phyloP scores from a whole-genome alignment of 2,888 invertebrate genomes.

The Drosophila austrosaltans region DNA sequence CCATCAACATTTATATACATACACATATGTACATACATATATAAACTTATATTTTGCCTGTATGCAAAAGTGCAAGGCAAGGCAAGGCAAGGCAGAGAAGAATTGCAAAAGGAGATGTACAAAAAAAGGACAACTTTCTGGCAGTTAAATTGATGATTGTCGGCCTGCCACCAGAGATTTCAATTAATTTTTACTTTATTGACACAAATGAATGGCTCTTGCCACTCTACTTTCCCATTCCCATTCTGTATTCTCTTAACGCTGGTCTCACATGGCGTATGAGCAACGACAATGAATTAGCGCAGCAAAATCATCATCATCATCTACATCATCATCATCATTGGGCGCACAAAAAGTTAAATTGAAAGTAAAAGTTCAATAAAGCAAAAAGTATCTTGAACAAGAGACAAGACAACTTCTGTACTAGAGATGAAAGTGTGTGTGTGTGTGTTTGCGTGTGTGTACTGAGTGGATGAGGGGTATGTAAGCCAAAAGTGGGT shows the following conservation, averaged over 20 bases:
- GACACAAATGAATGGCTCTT: constrained; percentile 53
- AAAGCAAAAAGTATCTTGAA: constrained; percentile 62
- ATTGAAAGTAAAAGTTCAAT: constrained; percentile 79
- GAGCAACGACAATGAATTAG: constrained; percentile 67
- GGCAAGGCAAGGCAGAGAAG: not conserved
- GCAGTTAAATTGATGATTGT: constrained; percentile 72
- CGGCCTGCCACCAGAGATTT: constrained; percentile 61
- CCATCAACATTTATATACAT: constrained; percentile 57
- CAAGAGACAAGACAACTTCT: constrained; percentile 31
- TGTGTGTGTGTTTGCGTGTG: not conserved
- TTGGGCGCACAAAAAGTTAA: constrained; percentile 64
- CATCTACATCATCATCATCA: constrained; percentile 28
- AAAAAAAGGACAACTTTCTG: constrained; percentile 46
- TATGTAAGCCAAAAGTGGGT: not conserved
- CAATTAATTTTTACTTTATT: constrained; percentile 72
- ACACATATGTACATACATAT: constrained; percentile 20
- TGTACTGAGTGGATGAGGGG: not conserved
- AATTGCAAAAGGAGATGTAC: constrained; percentile 24
- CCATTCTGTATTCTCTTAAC: constrained; percentile 9
- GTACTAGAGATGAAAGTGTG: not conserved
- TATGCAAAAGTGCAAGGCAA: constrained; percentile 45
- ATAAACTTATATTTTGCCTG: constrained; percentile 15
- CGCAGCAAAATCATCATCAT: constrained; percentile 34
- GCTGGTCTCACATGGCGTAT: constrained; percentile 60
- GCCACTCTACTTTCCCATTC: constrained; percentile 18